Evolutionary conservation across 1,140 invertebrate species (phyloP), one percentile per base, ranked within the genome.

Genomic region (Lordiphosa mommai): DNA sequence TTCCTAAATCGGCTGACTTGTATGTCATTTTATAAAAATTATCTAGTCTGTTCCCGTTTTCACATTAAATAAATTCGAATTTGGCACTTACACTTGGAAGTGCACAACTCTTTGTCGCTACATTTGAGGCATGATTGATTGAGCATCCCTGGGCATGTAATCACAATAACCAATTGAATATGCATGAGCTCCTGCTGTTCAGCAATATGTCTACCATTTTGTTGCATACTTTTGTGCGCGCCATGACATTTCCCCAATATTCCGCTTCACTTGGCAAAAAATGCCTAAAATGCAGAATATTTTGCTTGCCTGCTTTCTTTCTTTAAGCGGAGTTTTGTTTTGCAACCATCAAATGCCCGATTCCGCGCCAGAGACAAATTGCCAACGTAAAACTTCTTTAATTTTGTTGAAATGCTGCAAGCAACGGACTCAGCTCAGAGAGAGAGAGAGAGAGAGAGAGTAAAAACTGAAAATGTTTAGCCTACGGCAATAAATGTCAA

Each of bases 401-500:
- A 80, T 80, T 80, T 84, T 64, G 50, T 69, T 71, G 58, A 72
- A 77, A 66, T 30, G 70, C 63, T 61, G 59, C 36, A 48, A 72
- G 60, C 71, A 41, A 64, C 66, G 58, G 58, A 47, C 51, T 37
- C 43, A 33, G 48, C 41, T 40, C 36, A 66, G 52, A 38, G n/a
- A n/a, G n/a, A n/a, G n/a, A n/a, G n/a, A n/a, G n/a, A n/a, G n/a
- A n/a, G n/a, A n/a, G n/a, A n/a, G n/a, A n/a, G 44, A 71, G 61
- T 40, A 46, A 41, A 66, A 72, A 65, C 60, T 65, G 53, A 84
- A 70, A 84, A 65, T 63, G 68, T 57, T 65, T 66, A 57, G 79
- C 77, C 72, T 61, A 72, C 60, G 72, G 77, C 77, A 84, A 84
- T 65, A 77, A 85, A 84, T 77, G 77, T 77, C 60, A 69, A 72